Evolutionary conservation across 2,797 vertebrate genomes (phyloP).

Genomic region (Anas capensis): DNA sequence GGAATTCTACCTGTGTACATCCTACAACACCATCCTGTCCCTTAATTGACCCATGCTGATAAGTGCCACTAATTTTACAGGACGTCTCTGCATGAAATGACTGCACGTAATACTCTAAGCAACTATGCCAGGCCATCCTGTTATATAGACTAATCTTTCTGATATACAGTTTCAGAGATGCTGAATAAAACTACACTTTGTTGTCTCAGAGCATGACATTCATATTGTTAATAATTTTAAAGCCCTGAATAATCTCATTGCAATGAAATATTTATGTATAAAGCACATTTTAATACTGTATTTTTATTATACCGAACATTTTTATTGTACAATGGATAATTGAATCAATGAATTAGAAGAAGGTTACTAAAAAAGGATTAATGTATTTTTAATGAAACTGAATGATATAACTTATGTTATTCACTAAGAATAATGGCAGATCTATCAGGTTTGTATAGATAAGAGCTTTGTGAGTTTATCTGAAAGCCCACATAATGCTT

Average conservation of each 20-base stretch:
- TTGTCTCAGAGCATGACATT: not conserved
- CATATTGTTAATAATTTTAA: constrained; percentile 39
- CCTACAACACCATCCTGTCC: not conserved
- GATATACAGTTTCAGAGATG: not conserved
- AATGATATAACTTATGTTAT: constrained; percentile 66
- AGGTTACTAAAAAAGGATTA: constrained; percentile 61
- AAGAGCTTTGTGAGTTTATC: constrained; percentile 71
- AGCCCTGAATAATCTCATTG: constrained; percentile 19
- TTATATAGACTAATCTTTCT: constrained; percentile 1
- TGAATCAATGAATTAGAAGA: constrained; percentile 73
- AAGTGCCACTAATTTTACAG: not conserved
- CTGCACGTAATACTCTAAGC: not conserved
- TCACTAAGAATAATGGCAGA: constrained; percentile 64
- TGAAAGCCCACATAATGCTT: constrained; percentile 59
- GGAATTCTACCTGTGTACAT: too few relatives aligned
- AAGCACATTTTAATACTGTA: constrained; percentile 33
- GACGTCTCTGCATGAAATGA: not conserved
- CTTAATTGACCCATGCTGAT: not conserved
- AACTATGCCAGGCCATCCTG: not conserved
- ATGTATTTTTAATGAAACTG: constrained; percentile 76
- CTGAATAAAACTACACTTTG: not conserved
- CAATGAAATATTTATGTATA: constrained; percentile 53
- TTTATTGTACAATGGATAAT: constrained; percentile 68
- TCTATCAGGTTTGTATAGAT: constrained; percentile 54
- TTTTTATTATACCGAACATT: constrained; percentile 62